Base-by-base conservation (phyloP, 2,888 invertebrate genomes). In the Eupithecia subumbrata region DNA sequence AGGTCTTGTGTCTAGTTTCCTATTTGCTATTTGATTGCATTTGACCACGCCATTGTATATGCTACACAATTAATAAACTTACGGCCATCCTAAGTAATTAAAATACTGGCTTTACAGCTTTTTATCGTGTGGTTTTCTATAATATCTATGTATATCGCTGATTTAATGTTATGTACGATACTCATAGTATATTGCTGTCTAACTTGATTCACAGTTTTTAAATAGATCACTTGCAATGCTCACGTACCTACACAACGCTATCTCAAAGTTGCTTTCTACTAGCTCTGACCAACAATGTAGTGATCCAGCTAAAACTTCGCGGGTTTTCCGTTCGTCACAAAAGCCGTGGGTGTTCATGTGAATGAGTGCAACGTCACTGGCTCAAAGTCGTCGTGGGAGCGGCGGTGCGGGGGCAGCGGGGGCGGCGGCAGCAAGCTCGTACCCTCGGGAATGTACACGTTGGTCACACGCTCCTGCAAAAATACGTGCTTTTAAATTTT, bases 391-490 rank as follows among this genome's bases (percentile, higher is more conserved):
- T 76, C 74, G 66, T 72, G 76, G 91, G 85, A 95, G 89, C 86
- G 91, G 80, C 88, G 89, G 72, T 88, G 89, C n/a, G 92, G 93
- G 5, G 92, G 94, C 69, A 96, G 96, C n/a, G 96, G 96, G 67
- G 96, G 96, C 64, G 96, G 95, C 22, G 96, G 96, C 80, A 97
- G 95, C 83, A 97, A 88, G 84, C 97, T 97, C 22, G 96, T 96
- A 74, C 96, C 96, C 90, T 97, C 97, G 25, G 97, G 96, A 87
- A 96, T 96, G 88, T 95, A 96, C 16, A 95, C 92, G 83, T 95
- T 95, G 25, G 94, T 95, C 45, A 96, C 96, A 22, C 96, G 95
- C 84, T 96, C 96, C 96, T 96, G 82, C 5, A 60, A 22, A 25
- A 60, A 25, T 22, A 56, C 9, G 22, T 60, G 22, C 56, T 1